Evolutionary conservation across 1,140 invertebrate genomes (phyloP), one percentile per base, ranked within the genome.

Genomic region (Conopomorpha cramerella): DNA sequence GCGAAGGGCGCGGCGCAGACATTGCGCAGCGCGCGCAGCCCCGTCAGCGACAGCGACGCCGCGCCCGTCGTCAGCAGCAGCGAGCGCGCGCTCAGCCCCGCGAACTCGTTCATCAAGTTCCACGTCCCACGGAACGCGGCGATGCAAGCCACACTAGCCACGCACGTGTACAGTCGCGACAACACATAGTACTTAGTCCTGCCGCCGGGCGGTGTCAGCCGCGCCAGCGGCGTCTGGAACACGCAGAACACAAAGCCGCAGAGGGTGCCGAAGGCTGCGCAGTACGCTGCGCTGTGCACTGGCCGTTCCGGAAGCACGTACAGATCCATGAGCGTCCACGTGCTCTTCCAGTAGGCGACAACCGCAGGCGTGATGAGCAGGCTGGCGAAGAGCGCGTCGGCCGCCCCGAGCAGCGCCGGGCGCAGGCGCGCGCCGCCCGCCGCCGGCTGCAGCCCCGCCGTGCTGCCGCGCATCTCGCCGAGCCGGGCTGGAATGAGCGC

Each of bases 81-180:
- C 12, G 84, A 82, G 36, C 71, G 64, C 1, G 82, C 64, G 32
- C 81, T 80, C 16, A 81, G 79, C 8, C 85, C 85, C 3, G 86
- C 88, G 50, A 86, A 84, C 40, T 84, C 68, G 53, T 92, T 89
- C 49, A 92, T 77, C 2, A 88, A 68, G 36, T 84, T 71, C 90
- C 90, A 94, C 6, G 87, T 82, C 0, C 91, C 91, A 1, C 90
- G 80, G 90, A 90, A 94, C 15, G 89, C 87, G 52, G 90, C 92
- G 4, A 93, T 90, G 54, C 90, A 92, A 19, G 85, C 84, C 37
- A 91, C 82, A 0, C 85, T 88, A 46, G 87, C 91, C 30, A 87
- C 56, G 33, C 81, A 80, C 2, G 91, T 92, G 53, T 92, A 93
- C 8, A 87, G 30, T 8, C 91, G 78, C 11, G 90, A 92, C 8